A percentile compares a stretch with the other conserved stretches of the same genome.
Evolutionary conservation across 1,140 invertebrate species (phyloP).

Genomic region (Drosophila cardini): DNA sequence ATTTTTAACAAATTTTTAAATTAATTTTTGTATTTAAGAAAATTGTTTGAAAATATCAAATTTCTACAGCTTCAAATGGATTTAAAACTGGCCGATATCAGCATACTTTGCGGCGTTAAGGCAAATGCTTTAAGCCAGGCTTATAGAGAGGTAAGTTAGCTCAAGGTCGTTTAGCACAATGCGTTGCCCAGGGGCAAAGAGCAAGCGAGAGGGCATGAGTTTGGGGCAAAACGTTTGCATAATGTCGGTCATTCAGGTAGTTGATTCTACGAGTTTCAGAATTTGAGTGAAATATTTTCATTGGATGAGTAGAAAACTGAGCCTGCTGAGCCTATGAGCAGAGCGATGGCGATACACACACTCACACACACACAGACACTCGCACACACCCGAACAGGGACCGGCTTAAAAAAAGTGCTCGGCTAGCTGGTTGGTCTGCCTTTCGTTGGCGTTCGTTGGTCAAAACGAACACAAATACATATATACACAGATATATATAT

Average conservation of each 20-base stretch:
- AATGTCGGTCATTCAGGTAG: conserved; percentile 28
- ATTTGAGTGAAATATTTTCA: conserved; percentile 56
- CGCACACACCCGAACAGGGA: conserved; percentile 10
- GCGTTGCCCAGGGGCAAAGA: not conserved
- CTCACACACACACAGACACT: conserved; percentile 17
- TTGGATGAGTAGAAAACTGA: conserved; percentile 40
- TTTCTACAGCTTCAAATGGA: not conserved
- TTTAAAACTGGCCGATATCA: not conserved
- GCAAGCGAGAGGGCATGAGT: not conserved
- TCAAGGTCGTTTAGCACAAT: conserved; percentile 24
- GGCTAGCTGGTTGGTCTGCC: conserved; percentile 53
- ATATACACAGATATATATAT: not conserved
- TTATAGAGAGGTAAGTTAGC: not conserved
- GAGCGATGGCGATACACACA: conserved; percentile 40
- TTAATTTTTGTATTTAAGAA: no score
- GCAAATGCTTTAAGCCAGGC: not conserved
- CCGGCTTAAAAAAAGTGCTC: conserved; percentile 32
- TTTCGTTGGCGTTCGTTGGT: conserved; percentile 23
- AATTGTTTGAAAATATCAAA: no score
- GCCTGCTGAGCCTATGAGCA: conserved; percentile 32
- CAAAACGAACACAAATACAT: conserved; percentile 15
- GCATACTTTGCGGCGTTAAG: conserved; percentile 31
- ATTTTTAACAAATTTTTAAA: no score
- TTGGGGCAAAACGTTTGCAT: conserved; percentile 21
- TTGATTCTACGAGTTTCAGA: conserved; percentile 9